Evolutionary conservation across 2,888 invertebrate genomes (phyloP).

Genomic region (Cephus pygmeus): DNA sequence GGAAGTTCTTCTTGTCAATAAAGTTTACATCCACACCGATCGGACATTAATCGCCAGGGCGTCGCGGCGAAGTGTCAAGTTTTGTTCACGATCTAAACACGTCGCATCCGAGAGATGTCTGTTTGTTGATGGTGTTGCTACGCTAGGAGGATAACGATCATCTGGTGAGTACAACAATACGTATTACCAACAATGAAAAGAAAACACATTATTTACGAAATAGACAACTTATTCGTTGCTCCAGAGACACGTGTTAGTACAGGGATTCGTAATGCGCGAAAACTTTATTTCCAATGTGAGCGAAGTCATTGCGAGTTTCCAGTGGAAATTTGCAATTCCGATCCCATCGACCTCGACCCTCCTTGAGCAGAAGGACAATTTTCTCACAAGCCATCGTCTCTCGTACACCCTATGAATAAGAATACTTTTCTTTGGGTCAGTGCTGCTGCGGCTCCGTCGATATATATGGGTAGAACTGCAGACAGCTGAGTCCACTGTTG

Average conservation of each 20-base stretch:
- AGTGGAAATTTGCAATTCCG: constrained; percentile 44
- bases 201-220: neutral
- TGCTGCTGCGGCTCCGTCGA: neutral
- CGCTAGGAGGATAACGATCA: neutral
- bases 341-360: constrained; percentile 41
- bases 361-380: constrained; percentile 1
- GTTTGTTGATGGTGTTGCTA: neutral
- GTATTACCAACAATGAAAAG: neutral
- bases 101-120: neutral
- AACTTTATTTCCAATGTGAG: neutral
- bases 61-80: neutral
- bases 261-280: neutral
- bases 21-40: neutral
- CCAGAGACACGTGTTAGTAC: neutral
- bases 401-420: neutral
- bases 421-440: neutral
- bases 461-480: neutral
- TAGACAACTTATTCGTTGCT: neutral
- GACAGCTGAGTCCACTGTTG: neutral
- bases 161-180: neutral
- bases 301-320: neutral
- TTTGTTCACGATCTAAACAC: neutral
- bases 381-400: neutral
- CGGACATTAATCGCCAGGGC: neutral
- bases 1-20: constrained; percentile 3